Conservation (phyloP, 2,888 invertebrate genomes). For the Sicus ferrugineus region DNA sequence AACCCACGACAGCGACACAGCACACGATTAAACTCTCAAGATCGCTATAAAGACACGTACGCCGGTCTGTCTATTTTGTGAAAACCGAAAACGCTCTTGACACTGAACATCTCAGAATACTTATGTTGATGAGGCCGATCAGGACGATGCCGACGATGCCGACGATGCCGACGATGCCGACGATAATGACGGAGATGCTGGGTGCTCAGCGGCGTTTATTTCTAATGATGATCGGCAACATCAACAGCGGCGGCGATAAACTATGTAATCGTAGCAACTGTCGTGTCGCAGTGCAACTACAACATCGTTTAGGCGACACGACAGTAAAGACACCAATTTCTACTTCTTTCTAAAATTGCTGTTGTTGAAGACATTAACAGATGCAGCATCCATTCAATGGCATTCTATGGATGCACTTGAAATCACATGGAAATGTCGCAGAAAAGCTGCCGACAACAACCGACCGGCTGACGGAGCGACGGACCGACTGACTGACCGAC, state of each 20-base stretch:
- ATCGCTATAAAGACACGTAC: constrained; percentile 6
- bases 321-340: not conserved
- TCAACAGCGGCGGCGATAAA: not conserved
- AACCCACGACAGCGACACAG: not conserved
- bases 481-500: not conserved
- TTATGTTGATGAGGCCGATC: no score
- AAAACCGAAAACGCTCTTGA: not conserved
- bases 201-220: not conserved
- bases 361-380: not conserved
- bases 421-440: not conserved
- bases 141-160: not conserved
- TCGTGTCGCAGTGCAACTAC: no score
- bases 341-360: not conserved
- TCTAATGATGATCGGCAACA: constrained; percentile 1
- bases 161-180: not conserved
- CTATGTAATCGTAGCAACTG: no score
- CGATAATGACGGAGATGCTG: not conserved
- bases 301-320: not conserved
- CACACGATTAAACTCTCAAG: not conserved
- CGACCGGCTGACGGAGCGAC: not conserved
- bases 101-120: not conserved
- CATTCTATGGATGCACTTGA: not conserved
- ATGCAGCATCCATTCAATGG: not conserved
- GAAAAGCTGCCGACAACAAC: not conserved
- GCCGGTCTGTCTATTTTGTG: not conserved